Evolutionary conservation across 1,140 invertebrate genomes (phyloP), one percentile per base, ranked within the genome.

Genomic region (Sminthurinus signatus): DNA sequence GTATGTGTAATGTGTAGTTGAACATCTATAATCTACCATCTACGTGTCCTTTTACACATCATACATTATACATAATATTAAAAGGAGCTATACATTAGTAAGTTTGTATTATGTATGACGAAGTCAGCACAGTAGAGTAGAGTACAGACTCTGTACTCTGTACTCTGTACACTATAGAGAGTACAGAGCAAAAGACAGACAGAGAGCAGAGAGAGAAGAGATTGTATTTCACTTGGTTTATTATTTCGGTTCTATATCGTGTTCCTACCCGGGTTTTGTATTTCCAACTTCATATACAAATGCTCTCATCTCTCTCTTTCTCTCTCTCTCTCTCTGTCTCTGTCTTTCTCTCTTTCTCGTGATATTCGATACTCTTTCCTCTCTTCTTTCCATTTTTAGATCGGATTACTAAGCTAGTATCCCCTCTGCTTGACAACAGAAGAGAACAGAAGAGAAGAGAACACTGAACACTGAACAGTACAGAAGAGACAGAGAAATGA

Each of bases 311-410:
- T 57, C 48, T 28, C 31, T 58, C 39, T n/a, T 66, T 58, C 42
- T 61, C 60, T 57, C 39, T 29, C 51, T 61, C 44, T 36, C 57
- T 55, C 54, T 51, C 50, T 62, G 50, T 48, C 54, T 59, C 61
- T 59, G 55, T 66, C 64, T 66, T 66, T 66, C 64, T 59, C 60
- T 66, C 61, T 66, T 66, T 66, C n/a, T 58, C 39, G 27, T 66
- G 64, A 27, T 61, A 66, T 57, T 50, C 42, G 59, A 66, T 55
- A 46, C 57, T 55, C 54, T 51, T 58, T 62, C 58, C 57, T 60
- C 64, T 66, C 64, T 60, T 66, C 64, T 66, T 66, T 66, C 64
- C 64, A 66, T 66, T 66, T 66, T 66, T 66, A 66, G 64, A 66
- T 66, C 64, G 51, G 58, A 66, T 66, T 66, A 61, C 64, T 61